Evolutionary conservation across 2,888 invertebrate genomes (phyloP), one percentile per base, ranked within the genome.

Genomic region (Tetranychus piercei): DNA sequence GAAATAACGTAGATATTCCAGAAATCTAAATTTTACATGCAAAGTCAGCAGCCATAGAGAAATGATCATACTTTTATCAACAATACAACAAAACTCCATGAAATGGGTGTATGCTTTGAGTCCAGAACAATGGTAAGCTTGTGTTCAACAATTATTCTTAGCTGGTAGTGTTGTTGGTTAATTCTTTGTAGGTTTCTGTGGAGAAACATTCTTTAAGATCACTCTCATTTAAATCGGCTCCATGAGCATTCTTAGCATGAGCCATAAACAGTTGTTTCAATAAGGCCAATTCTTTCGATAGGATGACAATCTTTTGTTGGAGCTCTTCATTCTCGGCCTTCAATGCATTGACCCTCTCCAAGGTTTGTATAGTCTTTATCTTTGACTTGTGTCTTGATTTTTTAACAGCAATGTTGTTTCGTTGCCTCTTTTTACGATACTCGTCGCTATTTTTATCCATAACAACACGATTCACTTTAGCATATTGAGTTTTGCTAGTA

Each of bases 331-430:
- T 91, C 81, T 91, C 91, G 9, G 86, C 87, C 81, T 89, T 88
- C 66, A 91, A 81, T 81, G 88, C 87, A 80, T 86, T 88, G 0
- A 91, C 91, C 75, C 90, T 83, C 76, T 87, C 86, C 77, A 89
- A 84, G 6, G 91, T 91, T 81, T 90, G 89, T 80, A 89, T 88
- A 1, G 90, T 90, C 76, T 88, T 86, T 80, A 88, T 85, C 78
- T 81, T 81, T 43, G 80, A 80, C 83, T 91, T 91, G 75, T 87
- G 89, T 78, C 91, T 85, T 79, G 90, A 90, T 78, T 89, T 87
- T 82, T 91, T 91, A 0, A 91, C 91, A 75, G 91, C 91, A 88
- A 90, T 83, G 67, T 91, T 91, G 83, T 91, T 91, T 80, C 89
- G 86, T 80, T 90, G 90, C 64, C 91, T 84, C 74, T 88, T 86